phyloP scores from a whole-genome alignment of 2,888 invertebrate genomes.

The Yponomeuta plumbellus region DNA sequence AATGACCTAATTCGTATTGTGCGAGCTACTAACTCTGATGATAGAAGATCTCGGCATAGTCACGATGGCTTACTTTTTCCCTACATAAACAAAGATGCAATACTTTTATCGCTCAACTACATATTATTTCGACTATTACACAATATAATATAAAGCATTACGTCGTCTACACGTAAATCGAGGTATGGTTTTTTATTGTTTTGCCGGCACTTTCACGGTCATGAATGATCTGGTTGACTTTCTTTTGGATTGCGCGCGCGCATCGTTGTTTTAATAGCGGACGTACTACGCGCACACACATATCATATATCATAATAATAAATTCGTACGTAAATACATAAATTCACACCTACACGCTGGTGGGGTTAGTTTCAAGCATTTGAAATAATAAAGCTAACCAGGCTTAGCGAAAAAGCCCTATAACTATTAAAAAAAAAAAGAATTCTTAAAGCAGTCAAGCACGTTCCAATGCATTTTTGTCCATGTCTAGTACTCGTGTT shows the following conservation, averaged over 20 bases:
- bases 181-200: slow-evolving; percentile 51
- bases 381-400: too few relatives aligned
- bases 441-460: too few relatives aligned
- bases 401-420: too few relatives aligned
- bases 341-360: too few relatives aligned
- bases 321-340: too few relatives aligned
- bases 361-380: too few relatives aligned
- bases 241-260: slow-evolving; percentile 40
- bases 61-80: background rate
- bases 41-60: background rate
- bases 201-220: slow-evolving; percentile 64
- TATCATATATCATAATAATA: too few relatives aligned
- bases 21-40: too few relatives aligned
- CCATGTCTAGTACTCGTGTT: too few relatives aligned
- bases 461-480: too few relatives aligned
- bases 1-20: too few relatives aligned
- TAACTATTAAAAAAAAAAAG: too few relatives aligned
- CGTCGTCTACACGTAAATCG: slow-evolving; percentile 30
- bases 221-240: slow-evolving; percentile 51
- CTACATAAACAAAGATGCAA: background rate
- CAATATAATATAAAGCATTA: slow-evolving; percentile 20
- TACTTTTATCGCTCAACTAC: background rate
- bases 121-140: slow-evolving; percentile 16
- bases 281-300: slow-evolving; percentile 16
- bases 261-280: slow-evolving; percentile 27